These are phyloP conservation scores for Habrosyne pyritoides DNA, from an alignment of 2,888 invertebrate species.

Conservation along the genomic window DNA sequence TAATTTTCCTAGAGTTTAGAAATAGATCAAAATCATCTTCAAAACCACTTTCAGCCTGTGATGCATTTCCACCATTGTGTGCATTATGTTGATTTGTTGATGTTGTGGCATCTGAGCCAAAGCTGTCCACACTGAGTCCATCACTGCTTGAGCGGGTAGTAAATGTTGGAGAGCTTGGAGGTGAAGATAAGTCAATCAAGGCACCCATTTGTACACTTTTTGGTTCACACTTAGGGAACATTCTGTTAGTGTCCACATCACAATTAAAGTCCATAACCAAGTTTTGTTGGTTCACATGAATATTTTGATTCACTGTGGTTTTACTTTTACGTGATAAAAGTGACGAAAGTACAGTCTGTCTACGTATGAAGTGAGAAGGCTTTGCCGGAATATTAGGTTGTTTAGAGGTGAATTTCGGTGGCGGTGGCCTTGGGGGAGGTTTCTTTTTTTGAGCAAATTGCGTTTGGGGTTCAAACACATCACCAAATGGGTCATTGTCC, in stretches of 20 bases:
- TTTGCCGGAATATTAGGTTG: constrained; percentile 72
- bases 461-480: constrained; percentile 76
- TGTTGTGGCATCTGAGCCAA: constrained; percentile 88
- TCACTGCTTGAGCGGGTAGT: constrained; percentile 90
- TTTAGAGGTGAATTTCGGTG: constrained; percentile 81
- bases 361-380: constrained; percentile 80
- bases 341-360: constrained; percentile 73
- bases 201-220: constrained; percentile 79
- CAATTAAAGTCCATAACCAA: constrained; percentile 45
- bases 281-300: constrained; percentile 35
- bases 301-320: constrained; percentile 44
- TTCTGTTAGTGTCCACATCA: constrained; percentile 65
- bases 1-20: constrained; percentile 72
- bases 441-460: constrained; percentile 83
- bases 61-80: constrained; percentile 85
- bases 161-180: constrained; percentile 89
- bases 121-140: constrained; percentile 89
- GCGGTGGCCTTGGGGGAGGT: constrained; percentile 89
- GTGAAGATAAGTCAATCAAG: constrained; percentile 88
- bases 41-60: constrained; percentile 90
- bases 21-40: constrained; percentile 92
- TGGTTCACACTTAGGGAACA: constrained; percentile 77
- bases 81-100: constrained; percentile 80
- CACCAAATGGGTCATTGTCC: constrained; percentile 79
- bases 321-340: constrained; percentile 69